Conservation (phyloP, 2,113 vertebrate genomes). For the Climacteris rufus region DNA sequence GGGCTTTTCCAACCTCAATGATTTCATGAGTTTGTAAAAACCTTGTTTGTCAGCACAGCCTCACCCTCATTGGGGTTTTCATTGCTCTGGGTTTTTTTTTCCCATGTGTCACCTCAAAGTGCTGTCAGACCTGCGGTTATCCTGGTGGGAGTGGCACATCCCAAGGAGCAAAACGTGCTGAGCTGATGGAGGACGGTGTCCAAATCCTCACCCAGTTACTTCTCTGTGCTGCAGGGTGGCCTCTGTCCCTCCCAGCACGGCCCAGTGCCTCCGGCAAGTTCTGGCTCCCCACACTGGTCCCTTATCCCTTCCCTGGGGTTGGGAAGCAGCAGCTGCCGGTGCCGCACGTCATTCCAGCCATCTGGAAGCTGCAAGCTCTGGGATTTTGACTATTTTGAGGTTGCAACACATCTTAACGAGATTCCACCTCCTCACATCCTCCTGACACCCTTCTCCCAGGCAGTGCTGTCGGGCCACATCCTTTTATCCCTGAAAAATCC, state of each 20-base stretch:
- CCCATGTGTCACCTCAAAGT: fast-evolving
- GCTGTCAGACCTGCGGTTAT: fast-evolving
- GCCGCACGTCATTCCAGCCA: fast-evolving
- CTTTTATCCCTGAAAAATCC: background rate
- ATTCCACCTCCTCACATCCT: background rate
- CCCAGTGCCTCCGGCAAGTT: background rate
- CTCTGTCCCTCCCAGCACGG: background rate
- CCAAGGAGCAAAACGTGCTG: fast-evolving
- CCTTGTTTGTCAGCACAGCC: background rate
- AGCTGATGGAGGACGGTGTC: fast-evolving
- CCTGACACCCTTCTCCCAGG: background rate
- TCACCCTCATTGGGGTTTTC: fast-evolving
- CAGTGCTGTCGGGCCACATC: fast-evolving
- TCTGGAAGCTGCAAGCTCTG: background rate
- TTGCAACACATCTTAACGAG: background rate
- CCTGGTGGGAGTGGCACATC: fast-evolving
- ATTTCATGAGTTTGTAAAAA: background rate
- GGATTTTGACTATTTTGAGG: background rate
- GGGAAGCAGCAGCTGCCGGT: background rate
- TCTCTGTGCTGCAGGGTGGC: background rate
- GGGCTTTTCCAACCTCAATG: background rate
- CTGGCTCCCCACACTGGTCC: background rate
- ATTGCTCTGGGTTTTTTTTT: background rate
- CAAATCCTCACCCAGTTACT: fast-evolving
- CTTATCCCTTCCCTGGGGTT: background rate